phyloP scores from a whole-genome alignment of 2,888 invertebrate species.

The Drosophila koepferae region DNA sequence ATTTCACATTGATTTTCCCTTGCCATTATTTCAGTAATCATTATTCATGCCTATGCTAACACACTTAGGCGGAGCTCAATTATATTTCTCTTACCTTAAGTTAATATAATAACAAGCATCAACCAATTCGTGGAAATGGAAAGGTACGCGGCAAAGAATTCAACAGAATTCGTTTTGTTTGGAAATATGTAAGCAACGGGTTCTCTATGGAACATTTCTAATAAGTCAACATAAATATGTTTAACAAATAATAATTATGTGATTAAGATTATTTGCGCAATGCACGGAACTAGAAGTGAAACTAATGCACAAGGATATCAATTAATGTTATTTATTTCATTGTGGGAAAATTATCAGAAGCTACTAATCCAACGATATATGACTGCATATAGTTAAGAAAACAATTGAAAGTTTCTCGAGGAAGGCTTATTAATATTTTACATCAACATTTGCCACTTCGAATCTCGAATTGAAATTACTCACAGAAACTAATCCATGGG shows the following conservation, averaged over 20 bases:
- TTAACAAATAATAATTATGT: not conserved
- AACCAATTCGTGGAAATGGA: not conserved
- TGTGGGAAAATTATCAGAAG: too few relatives aligned
- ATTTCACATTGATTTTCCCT: not conserved
- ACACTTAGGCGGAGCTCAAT: not conserved
- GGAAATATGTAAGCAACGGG: not conserved
- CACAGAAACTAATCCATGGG: too few relatives aligned
- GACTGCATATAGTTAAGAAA: too few relatives aligned
- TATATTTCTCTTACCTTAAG: constrained; percentile 3
- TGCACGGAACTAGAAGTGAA: too few relatives aligned
- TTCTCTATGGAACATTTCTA: not conserved
- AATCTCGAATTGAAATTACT: too few relatives aligned
- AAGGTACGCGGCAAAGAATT: not conserved
- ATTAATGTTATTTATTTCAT: too few relatives aligned
- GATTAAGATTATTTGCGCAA: not conserved
- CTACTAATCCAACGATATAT: too few relatives aligned
- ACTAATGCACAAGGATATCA: too few relatives aligned
- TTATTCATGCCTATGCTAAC: not conserved
- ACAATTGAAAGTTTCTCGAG: too few relatives aligned
- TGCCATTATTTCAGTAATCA: not conserved
- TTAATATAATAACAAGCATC: not conserved
- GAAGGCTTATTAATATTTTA: too few relatives aligned
- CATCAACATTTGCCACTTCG: too few relatives aligned
- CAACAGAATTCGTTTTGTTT: too few relatives aligned
- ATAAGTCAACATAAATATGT: not conserved